Base-by-base conservation (phyloP, 2,113 vertebrate species). In the Chionis minor region DNA sequence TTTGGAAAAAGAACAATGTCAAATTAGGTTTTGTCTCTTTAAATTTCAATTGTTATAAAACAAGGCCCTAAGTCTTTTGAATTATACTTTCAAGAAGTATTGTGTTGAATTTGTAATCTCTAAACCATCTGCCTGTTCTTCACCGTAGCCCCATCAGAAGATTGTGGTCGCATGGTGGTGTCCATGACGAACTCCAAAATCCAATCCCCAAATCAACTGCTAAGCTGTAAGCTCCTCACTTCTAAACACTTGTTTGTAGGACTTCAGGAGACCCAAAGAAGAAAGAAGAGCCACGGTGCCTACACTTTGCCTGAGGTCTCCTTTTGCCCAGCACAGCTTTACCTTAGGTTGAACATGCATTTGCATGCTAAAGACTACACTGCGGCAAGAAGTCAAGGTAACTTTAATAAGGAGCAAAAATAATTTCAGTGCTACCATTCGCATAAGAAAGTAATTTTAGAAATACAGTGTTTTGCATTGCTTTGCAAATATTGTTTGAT, bases 11-110 rank as follows among this genome's bases (percentile, higher is more conserved):
- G 88, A 92, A 85, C 65, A 89, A 44, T 27, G 87, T 96, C 93
- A 95, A 93, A 96, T 94, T 91, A 91, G 6, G 32, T 58, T 94
- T 96, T 95, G 77, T 81, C 66, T 94, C 63, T 96, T 96, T 93
- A 92, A 78, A 93, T 94, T 94, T 89, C 30, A 78, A 24, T 22
- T 49, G 91, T 87, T 80, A 91, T 42, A 88, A 96, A 96, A 80
- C 26, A 92, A 86, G 8, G 19, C 26, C 62, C 44, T 62, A 58
- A 91, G n/a, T 86, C 69, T 65, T 89, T 45, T 86, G 42, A 97
- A 55, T 94, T 84, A 44, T 47, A 21, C 24, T 70, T 96, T 72
- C 45, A 70, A 91, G 59, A 87, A 69, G 56, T 22, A 66, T 17
- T 33, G 24, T 16, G 40, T 45, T 61, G 77, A 93, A 88, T 67